Base-by-base conservation (phyloP, 2,888 invertebrate genomes). In the Strigamia maritima region DNA sequence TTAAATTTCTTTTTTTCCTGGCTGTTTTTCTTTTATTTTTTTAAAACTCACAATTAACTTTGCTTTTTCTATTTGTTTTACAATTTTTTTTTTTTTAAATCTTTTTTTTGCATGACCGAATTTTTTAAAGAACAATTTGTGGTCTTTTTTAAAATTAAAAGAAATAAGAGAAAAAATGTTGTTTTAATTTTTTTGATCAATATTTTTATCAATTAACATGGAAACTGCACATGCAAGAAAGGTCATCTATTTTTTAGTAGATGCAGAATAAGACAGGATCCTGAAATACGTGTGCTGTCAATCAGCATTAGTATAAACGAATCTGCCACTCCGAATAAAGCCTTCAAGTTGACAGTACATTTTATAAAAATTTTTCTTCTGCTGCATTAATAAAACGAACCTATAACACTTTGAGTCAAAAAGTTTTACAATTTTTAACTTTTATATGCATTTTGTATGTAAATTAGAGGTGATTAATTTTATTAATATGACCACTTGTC, bases 201-300 rank as follows among this genome's bases (percentile, higher is more conserved):
- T 65, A 24, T 14, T 65, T n/a, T 16, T 26, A 65, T 65, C 1
- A 65, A 65, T 65, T 26, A 65, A 65, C 8, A 16, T 16, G 24
- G 26, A 8, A 65, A 6, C 12, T 65, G 65, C 26, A 26, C 26
- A 26, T 16, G 26, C 8, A 26, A 49, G 49, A 49, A 16, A 16
- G 65, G 65, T 65, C 65, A 65, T 65, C 65, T 24, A 65, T 65
- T 65, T 65, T 65, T 65, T 65, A 65, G 24, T 26, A 26, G 65
- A 26, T 65, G 26, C 24, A 12, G 65, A 65, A 26, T 65, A 65
- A 65, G 65, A 65, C 65, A 26, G 65, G 65, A 24, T 22, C 65
- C 24, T 24, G 24, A 24, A 24, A 65, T 65, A 26, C 65, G 26
- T 65, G 26, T 19, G 60, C 65, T 65, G 65, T 65, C 65, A 65